Percentiles rank a stretch among this genome's conserved stretches.
phyloP scores from a whole-genome alignment of 2,113 vertebrate species.

The Podiceps cristatus region DNA sequence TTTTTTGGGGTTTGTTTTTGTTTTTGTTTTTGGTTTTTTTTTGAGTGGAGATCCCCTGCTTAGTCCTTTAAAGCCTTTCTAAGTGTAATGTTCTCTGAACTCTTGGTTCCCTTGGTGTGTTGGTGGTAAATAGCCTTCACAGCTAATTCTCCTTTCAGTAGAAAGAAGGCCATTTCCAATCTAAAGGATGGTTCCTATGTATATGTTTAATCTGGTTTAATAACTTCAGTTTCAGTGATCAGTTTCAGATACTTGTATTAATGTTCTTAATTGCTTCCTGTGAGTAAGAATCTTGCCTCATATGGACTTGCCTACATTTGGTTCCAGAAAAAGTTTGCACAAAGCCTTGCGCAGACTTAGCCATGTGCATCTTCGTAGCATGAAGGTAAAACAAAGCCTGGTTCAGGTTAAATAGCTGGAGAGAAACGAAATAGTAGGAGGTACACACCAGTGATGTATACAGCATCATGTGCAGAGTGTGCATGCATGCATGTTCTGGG shows the following conservation, averaged over 20 bases:
- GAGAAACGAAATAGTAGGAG: not conserved
- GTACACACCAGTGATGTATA: not conserved
- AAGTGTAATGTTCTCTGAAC: not conserved
- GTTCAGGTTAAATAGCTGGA: not conserved
- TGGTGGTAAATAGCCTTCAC: not conserved
- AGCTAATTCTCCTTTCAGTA: not conserved
- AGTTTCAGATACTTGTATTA: not conserved
- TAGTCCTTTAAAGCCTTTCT: not conserved
- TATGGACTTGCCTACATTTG: not conserved
- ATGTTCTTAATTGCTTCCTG: not conserved
- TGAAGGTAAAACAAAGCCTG: not conserved
- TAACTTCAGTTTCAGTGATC: not conserved
- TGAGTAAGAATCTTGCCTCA: not conserved
- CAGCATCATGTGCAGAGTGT: not conserved
- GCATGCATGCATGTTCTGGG: not conserved
- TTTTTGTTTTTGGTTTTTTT: not conserved
- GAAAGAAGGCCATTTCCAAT: not conserved
- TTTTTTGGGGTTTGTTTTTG: too few relatives aligned
- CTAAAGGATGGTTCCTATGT: not conserved
- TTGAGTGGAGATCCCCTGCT: not conserved
- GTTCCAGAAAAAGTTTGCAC: not conserved
- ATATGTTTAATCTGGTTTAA: not conserved
- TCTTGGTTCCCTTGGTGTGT: not conserved
- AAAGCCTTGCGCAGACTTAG: not conserved
- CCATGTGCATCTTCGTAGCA: fast-evolving